These are phyloP conservation scores for Motacilla tschutschensis DNA, from an alignment of 2,113 vertebrate species.

Conservation along the genomic window DNA sequence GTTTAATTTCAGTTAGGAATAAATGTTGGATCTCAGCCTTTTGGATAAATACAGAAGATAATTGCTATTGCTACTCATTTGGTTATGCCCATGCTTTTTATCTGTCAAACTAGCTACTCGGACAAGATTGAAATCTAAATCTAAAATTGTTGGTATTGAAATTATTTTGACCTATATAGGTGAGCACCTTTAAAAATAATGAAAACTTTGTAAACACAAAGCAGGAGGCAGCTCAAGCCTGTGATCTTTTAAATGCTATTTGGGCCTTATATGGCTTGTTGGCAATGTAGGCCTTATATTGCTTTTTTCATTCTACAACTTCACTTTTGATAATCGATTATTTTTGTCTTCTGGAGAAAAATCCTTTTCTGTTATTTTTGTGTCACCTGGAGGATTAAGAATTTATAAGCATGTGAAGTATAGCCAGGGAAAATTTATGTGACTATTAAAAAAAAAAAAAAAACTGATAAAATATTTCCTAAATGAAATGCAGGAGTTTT, in stretches of 20 bases:
- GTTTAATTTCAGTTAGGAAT: constrained; percentile 15
- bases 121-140: neutral
- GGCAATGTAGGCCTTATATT: neutral
- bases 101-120: neutral
- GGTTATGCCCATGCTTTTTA: neutral
- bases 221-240: neutral
- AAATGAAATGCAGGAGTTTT: neutral
- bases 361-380: neutral
- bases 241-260: neutral
- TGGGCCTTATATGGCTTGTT: neutral
- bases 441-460: neutral
- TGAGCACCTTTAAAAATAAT: neutral
- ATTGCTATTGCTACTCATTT: neutral
- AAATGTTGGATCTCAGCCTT: neutral
- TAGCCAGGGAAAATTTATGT: neutral
- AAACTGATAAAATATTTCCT: neutral
- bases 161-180: neutral
- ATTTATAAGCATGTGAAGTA: neutral
- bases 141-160: neutral
- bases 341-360: neutral
- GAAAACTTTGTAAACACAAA: neutral
- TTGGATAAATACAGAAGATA: neutral
- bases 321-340: neutral
- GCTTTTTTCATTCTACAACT: neutral
- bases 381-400: neutral